Evolutionary conservation across 2,888 invertebrate genomes (phyloP).

Genomic region (Ichneumoninae sp.): DNA sequence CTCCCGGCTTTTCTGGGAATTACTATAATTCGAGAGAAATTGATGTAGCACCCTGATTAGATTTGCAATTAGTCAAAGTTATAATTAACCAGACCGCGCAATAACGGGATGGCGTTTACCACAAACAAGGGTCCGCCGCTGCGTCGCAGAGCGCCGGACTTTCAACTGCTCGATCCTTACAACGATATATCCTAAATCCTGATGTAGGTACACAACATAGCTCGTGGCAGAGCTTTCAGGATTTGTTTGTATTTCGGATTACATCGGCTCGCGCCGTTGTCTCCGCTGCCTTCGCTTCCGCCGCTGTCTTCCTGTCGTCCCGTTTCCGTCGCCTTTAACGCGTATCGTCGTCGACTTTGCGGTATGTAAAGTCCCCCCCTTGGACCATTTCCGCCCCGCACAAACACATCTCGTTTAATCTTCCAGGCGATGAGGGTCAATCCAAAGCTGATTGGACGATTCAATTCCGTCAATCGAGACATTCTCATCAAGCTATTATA

Average conservation of each 20-base stretch:
- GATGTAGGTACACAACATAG: slow-evolving; percentile 1
- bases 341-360: not conserved
- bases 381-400: not conserved
- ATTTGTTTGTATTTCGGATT: slow-evolving; percentile 78
- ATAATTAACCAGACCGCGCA: slow-evolving; percentile 30
- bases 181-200: not conserved
- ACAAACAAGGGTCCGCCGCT: slow-evolving; percentile 8
- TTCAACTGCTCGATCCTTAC: not conserved
- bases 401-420: slow-evolving; percentile 52
- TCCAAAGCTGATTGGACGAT: slow-evolving; percentile 55
- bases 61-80: slow-evolving; percentile 47
- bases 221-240: slow-evolving; percentile 57
- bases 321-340: not conserved
- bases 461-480: not conserved
- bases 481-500: not conserved
- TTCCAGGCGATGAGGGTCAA: slow-evolving; percentile 60
- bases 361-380: not conserved
- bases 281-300: not conserved
- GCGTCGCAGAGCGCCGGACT: not conserved
- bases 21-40: slow-evolving; percentile 8
- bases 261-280: slow-evolving; percentile 67
- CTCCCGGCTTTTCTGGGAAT: not conserved
- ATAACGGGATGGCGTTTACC: not conserved
- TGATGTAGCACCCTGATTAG: slow-evolving; percentile 5
- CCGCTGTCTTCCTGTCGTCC: slow-evolving; percentile 9